Evolutionary conservation across 2,113 vertebrate species (phyloP).

Genomic region (Eurypyga helias): DNA sequence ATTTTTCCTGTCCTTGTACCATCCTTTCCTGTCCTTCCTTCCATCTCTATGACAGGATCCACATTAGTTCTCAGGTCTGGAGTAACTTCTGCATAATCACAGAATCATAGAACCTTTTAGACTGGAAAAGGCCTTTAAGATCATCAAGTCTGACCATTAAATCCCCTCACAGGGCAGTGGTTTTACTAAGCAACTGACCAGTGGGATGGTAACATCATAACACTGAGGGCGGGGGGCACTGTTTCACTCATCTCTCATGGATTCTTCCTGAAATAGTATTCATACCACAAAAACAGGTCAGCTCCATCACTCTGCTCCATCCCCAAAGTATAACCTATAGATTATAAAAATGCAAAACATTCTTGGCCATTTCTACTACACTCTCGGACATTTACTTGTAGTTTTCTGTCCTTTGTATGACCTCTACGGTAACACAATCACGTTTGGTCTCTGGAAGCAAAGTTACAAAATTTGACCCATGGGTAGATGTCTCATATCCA

Average conservation of each 20-base stretch:
- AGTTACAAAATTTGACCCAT: not conserved
- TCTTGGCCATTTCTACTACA: not conserved
- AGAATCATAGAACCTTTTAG: too few species aligned
- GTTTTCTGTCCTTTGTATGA: not conserved
- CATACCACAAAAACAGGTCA: not conserved
- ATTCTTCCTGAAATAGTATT: not conserved
- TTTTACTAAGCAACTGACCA: not conserved
- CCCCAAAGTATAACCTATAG: not conserved
- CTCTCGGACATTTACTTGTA: not conserved
- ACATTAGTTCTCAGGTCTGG: not conserved
- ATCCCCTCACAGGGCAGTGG: too few species aligned
- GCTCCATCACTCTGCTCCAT: not conserved
- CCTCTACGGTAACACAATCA: not conserved
- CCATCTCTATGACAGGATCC: not conserved
- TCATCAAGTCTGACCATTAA: too few species aligned
- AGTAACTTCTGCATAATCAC: not conserved
- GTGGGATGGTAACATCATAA: not conserved
- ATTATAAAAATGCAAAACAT: not conserved
- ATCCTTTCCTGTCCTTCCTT: too few species aligned
- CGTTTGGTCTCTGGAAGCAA: not conserved
- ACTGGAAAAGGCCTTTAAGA: too few species aligned
- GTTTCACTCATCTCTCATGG: not conserved
- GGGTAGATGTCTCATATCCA: not conserved
- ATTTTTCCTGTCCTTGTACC: not conserved
- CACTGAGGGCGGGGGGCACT: too few species aligned